Evolutionary conservation across 2,797 vertebrate genomes (phyloP).

Genomic region (Sebastes alutus): DNA sequence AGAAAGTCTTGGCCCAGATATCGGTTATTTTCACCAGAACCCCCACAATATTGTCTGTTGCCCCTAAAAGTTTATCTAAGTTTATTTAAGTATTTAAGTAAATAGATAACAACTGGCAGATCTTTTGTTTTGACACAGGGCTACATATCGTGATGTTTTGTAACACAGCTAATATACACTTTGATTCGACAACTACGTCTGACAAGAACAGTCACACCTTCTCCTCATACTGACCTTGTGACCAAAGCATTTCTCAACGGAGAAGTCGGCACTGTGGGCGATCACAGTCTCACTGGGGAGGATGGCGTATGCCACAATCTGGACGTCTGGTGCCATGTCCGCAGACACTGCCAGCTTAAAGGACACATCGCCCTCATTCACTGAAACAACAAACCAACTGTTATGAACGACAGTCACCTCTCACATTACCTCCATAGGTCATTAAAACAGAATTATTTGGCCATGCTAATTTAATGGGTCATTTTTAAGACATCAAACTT

Average conservation of each 20-base stretch:
- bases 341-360: slow-evolving; percentile 60
- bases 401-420: background rate
- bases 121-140: background rate
- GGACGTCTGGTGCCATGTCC: slow-evolving; percentile 67
- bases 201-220: background rate
- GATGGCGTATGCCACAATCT: slow-evolving; percentile 69
- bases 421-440: background rate
- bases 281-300: slow-evolving; percentile 72
- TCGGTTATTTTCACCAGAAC: too few relatives aligned
- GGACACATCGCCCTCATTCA: slow-evolving; percentile 54
- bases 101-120: too few relatives aligned
- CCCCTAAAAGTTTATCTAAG: too few relatives aligned
- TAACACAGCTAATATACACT: background rate
- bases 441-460: too few relatives aligned
- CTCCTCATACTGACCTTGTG: slow-evolving; percentile 61
- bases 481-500: too few relatives aligned
- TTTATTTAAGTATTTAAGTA: too few relatives aligned
- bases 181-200: background rate
- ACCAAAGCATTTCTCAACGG: slow-evolving; percentile 74
- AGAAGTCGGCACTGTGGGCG: slow-evolving; percentile 58
- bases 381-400: slow-evolving; percentile 36
- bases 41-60: rapidly evolving
- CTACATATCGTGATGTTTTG: background rate
- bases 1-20: too few relatives aligned
- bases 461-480: too few relatives aligned